Evolutionary conservation across 2,888 invertebrate species (phyloP), one percentile per base, ranked within the genome.

Genomic region (Agriopis aurantiaria): DNA sequence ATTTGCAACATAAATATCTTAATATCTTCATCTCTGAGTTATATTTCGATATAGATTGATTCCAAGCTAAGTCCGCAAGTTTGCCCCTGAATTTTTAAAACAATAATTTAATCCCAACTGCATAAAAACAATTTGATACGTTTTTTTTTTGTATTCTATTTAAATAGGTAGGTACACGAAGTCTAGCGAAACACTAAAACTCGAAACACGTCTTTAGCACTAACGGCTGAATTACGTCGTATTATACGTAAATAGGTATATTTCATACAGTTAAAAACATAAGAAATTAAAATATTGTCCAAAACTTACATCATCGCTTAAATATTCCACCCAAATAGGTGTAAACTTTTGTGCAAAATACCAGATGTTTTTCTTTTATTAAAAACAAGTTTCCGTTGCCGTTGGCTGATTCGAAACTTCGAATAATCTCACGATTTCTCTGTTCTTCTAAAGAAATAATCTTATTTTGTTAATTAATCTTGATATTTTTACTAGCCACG

Each of bases 331-430:
- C 14, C 57, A 17, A 45, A 23, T 12, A 48, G 56, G 41, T 59
- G 48, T 41, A 57, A 64, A 41, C 59, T 59, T 64, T 51, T 41
- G 57, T 51, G 40, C 65, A 59, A 68, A 61, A 68, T 64, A 45
- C 48, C 68, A 68, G 53, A 59, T 64, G 55, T 59, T 64, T 60
- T 57, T n/a, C 23, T 45, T 56, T 56, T 53, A 63, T 58, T n/a
- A 23, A 64, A 57, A 68, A 64, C 63, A 49, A 59, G 59, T 57
- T 57, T 62, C 40, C 33, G 68, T 58, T 68, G 51, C 33, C 45
- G 23, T 46, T 58, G 14, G 43, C 57, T 17, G 51, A 9, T 17
- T 14, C 14, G 10, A 43, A 33, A 33, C 33, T 3, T 33, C 33
- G 33, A 33, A 33, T 33, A 33, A 3, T 33, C 33, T 33, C 33